Evolutionary conservation across 2,888 invertebrate species (phyloP).

Genomic region (Crioceris asparagi): DNA sequence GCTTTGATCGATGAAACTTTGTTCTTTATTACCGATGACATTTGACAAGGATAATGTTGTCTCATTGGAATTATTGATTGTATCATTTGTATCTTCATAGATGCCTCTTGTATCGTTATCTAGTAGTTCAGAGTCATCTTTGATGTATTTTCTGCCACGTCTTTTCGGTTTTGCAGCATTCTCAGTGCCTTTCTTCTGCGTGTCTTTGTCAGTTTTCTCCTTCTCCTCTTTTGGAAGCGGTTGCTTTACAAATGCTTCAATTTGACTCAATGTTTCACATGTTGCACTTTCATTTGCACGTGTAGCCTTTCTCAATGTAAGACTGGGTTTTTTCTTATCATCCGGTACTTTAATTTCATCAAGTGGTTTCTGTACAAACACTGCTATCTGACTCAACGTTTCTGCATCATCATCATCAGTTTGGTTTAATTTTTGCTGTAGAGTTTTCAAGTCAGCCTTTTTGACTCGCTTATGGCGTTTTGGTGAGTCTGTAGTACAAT

Average conservation of each 20-base stretch:
- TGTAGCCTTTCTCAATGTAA: conserved; percentile 1
- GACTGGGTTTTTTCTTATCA: neutral
- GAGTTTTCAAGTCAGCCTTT: too few relatives aligned
- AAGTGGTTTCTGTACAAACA: conserved; percentile 12
- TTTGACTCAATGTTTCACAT: conserved; percentile 17
- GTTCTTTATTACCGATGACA: too few relatives aligned
- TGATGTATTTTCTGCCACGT: neutral
- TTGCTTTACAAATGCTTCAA: conserved; percentile 12
- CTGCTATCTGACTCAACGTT: conserved; percentile 16
- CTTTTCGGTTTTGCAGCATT: neutral
- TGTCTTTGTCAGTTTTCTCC: neutral
- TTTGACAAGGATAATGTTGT: too few relatives aligned
- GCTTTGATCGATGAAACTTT: too few relatives aligned
- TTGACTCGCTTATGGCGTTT: too few relatives aligned
- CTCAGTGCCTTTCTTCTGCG: neutral
- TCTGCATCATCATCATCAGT: conserved; percentile 1
- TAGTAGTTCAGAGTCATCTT: too few relatives aligned
- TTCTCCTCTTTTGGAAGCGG: conserved; percentile 3
- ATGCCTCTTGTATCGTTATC: too few relatives aligned
- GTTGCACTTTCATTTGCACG: conserved; percentile 2
- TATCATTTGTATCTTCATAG: too few relatives aligned
- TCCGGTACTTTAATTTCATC: conserved; percentile 1
- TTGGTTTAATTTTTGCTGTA: too few relatives aligned
- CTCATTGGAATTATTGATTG: too few relatives aligned
- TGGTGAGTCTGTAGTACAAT: too few relatives aligned